These are phyloP conservation scores for Drosophila saltans DNA, from an alignment of 1,140 invertebrate genomes.

Conservation along the genomic window DNA sequence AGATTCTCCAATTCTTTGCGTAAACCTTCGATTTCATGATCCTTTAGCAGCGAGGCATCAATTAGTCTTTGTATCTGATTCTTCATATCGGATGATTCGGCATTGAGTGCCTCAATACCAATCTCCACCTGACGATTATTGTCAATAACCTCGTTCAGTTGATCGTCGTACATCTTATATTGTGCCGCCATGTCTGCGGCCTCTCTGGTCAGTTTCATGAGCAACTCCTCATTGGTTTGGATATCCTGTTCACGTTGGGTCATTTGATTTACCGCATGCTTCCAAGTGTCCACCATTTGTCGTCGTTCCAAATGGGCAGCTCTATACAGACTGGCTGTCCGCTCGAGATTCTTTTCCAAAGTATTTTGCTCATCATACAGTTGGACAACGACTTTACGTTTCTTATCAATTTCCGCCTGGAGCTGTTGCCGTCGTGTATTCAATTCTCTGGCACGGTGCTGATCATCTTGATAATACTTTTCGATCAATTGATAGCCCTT, in stretches of 20 bases:
- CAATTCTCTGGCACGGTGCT: slow-evolving; percentile 84
- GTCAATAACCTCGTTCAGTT: slow-evolving; percentile 62
- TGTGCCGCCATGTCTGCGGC: slow-evolving; percentile 17
- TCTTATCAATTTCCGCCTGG: slow-evolving; percentile 75
- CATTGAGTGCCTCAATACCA: slow-evolving; percentile 62
- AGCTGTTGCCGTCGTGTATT: slow-evolving; percentile 83
- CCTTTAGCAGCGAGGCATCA: slow-evolving; percentile 58
- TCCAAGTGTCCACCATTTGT: slow-evolving; percentile 82
- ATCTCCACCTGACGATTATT: slow-evolving; percentile 74
- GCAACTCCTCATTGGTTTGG: slow-evolving; percentile 48
- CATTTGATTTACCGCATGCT: slow-evolving; percentile 77
- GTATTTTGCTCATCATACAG: slow-evolving; percentile 77
- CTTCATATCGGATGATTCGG: slow-evolving; percentile 66
- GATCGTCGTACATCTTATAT: slow-evolving; percentile 48
- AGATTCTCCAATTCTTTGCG: slow-evolving; percentile 73
- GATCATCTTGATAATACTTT: slow-evolving; percentile 85
- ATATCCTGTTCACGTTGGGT: slow-evolving; percentile 76
- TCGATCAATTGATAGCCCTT: slow-evolving; percentile 85
- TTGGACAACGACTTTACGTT: slow-evolving; percentile 57
- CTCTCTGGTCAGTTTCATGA: slow-evolving; percentile 20
- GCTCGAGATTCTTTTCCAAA: slow-evolving; percentile 76
- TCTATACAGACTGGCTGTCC: slow-evolving; percentile 71
- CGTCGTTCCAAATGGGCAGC: slow-evolving; percentile 73
- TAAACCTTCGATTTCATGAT: slow-evolving; percentile 65
- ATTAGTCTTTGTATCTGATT: slow-evolving; percentile 55